Conservation (phyloP, 2,113 vertebrate genomes). For the Erpornis zantholeuca region DNA sequence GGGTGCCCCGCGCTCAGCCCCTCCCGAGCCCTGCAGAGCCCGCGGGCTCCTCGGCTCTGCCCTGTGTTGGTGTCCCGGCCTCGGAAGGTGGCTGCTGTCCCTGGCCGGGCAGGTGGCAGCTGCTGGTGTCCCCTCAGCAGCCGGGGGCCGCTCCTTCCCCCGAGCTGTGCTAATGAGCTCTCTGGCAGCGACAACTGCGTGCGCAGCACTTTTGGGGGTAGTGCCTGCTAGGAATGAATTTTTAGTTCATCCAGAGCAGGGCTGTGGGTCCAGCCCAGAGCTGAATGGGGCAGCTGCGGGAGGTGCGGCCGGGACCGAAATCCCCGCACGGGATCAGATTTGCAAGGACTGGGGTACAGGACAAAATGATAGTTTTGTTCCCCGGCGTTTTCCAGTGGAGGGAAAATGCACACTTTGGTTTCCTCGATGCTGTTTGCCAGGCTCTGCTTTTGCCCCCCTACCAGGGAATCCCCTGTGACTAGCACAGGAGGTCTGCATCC, state of each 20-base stretch:
- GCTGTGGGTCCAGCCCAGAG: not conserved
- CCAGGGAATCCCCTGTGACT: not conserved
- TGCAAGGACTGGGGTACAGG: rapidly evolving
- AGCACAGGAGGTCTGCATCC: not conserved
- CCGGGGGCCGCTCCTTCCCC: not conserved
- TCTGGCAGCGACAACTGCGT: not conserved
- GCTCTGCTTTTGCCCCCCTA: not conserved
- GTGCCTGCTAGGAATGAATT: not conserved
- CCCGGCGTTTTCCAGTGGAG: rapidly evolving
- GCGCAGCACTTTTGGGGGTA: not conserved
- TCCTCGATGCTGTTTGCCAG: not conserved
- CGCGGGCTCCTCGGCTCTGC: not conserved
- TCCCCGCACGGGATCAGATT: not conserved
- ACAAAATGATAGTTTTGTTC: not conserved
- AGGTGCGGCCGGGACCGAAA: rapidly evolving
- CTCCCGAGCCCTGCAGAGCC: not conserved
- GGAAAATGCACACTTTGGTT: rapidly evolving
- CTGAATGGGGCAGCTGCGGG: rapidly evolving
- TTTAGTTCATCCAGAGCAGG: not conserved
- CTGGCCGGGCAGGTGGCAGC: rapidly evolving
- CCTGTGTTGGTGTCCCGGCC: rapidly evolving
- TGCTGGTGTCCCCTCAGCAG: rapidly evolving
- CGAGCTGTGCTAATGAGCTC: not conserved
- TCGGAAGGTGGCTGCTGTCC: not conserved
- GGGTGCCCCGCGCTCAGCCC: rapidly evolving